phyloP scores from a whole-genome alignment of 2,113 vertebrate species.

The Neogobius melanostomus region DNA sequence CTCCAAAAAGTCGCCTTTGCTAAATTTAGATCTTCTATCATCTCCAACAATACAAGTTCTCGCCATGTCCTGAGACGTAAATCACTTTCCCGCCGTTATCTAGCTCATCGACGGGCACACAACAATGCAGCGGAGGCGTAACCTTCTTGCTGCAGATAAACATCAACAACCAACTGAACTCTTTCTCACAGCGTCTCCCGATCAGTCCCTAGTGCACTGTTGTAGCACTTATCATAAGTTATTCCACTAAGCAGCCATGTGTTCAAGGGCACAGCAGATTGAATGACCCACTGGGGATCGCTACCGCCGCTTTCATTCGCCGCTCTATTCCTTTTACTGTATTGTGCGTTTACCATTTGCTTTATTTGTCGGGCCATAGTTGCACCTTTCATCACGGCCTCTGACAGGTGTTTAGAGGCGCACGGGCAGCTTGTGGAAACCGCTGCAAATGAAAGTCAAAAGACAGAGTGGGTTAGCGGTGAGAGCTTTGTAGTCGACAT shows the following conservation, averaged over 20 bases:
- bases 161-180: neutral
- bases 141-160: neutral
- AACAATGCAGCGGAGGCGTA: neutral
- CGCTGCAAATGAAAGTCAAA: neutral
- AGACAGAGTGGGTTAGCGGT: neutral
- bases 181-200: neutral
- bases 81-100: no score
- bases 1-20: no score
- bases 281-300: conserved; percentile 59
- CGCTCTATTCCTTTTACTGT: conserved; percentile 41
- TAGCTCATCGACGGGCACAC: neutral
- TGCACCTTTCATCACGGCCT: conserved; percentile 49
- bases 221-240: conserved; percentile 54
- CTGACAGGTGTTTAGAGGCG: conserved; percentile 60
- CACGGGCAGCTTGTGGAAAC: neutral
- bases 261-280: conserved; percentile 64
- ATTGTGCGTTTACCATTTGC: conserved; percentile 55
- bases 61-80: no score
- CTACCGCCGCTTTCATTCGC: conserved; percentile 37
- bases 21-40: no score
- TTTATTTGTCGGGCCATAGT: conserved; percentile 51
- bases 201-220: conserved; percentile 14
- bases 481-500: neutral
- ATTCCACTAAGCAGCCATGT: conserved; percentile 43
- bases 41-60: no score